Percentiles rank a stretch among this genome's conserved stretches.
Conservation (phyloP, 2,888 invertebrate species). For the Scaptomyza cyrtandrae region DNA sequence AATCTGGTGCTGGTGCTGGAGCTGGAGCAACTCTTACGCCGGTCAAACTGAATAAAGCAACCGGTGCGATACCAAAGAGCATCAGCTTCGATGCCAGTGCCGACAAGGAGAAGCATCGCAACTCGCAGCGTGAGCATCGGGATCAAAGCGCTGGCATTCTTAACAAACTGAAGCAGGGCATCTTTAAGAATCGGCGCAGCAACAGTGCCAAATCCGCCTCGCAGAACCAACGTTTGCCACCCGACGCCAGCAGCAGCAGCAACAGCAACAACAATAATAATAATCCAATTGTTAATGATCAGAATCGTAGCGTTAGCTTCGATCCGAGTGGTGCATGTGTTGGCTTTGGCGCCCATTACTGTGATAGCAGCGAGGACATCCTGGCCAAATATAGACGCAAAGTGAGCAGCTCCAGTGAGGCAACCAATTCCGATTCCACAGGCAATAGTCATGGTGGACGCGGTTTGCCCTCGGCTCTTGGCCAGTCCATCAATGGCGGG, state of each 20-base stretch:
- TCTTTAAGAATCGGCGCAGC: conserved; percentile 88
- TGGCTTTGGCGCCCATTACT: conserved; percentile 73
- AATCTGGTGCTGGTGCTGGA: conserved; percentile 5
- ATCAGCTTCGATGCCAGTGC: conserved; percentile 96
- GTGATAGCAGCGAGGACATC: conserved; percentile 95
- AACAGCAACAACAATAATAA: conserved; percentile 19
- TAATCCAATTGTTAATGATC: conserved; percentile 18
- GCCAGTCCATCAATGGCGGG: conserved; percentile 56
- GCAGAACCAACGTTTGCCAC: conserved; percentile 14
- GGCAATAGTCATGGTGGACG: conserved; percentile 73
- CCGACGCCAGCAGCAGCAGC: conserved; percentile 84
- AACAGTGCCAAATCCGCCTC: conserved; percentile 78
- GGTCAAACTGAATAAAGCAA: conserved; percentile 86
- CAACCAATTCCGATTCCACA: conserved; percentile 84
- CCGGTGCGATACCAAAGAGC: conserved; percentile 95
- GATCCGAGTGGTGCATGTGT: conserved; percentile 71
- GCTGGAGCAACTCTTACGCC: not conserved
- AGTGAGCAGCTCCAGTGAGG: conserved; percentile 86
- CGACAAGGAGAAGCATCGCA: conserved; percentile 86
- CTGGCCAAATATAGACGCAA: conserved; percentile 95
- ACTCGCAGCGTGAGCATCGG: conserved; percentile 45
- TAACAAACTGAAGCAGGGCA: conserved; percentile 89
- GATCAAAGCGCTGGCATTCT: conserved; percentile 88
- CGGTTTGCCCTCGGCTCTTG: conserved; percentile 13
- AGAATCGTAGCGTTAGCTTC: conserved; percentile 80